These are phyloP conservation scores for Turdus rufiventris DNA, from an alignment of 2,113 vertebrate genomes.

Conservation along the genomic window DNA sequence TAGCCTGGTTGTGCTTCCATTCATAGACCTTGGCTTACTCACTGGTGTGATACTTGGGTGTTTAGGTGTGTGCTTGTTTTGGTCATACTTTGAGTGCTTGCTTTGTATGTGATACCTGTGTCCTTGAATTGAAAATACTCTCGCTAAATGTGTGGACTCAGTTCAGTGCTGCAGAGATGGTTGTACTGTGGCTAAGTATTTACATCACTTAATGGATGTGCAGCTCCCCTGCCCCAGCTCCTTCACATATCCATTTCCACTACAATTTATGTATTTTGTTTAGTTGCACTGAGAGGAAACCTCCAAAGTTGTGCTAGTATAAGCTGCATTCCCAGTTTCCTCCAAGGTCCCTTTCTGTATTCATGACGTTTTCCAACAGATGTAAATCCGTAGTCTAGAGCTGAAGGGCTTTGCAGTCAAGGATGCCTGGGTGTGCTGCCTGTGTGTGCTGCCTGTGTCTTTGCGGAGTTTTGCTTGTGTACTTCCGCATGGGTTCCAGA, in stretches of 20 bases:
- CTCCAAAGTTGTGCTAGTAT: neutral
- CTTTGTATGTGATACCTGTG: rapidly evolving
- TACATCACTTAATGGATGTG: neutral
- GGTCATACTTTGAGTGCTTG: rapidly evolving
- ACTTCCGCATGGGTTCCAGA: neutral
- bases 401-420: neutral
- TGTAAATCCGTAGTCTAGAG: rapidly evolving
- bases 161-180: neutral
- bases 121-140: neutral
- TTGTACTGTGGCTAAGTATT: neutral
- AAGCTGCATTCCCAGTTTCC: neutral
- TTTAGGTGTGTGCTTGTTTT: neutral
- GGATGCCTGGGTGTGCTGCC: rapidly evolving
- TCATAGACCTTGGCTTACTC: neutral
- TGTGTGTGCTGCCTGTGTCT: neutral
- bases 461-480: neutral
- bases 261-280: neutral
- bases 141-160: rapidly evolving
- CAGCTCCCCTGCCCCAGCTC: neutral
- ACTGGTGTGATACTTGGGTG: rapidly evolving
- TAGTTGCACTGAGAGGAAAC: neutral
- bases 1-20: neutral
- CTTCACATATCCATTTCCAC: neutral
- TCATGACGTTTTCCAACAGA: rapidly evolving
- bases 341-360: neutral